phyloP scores from a whole-genome alignment of 1,140 invertebrate species.

The Ooceraea biroi region DNA sequence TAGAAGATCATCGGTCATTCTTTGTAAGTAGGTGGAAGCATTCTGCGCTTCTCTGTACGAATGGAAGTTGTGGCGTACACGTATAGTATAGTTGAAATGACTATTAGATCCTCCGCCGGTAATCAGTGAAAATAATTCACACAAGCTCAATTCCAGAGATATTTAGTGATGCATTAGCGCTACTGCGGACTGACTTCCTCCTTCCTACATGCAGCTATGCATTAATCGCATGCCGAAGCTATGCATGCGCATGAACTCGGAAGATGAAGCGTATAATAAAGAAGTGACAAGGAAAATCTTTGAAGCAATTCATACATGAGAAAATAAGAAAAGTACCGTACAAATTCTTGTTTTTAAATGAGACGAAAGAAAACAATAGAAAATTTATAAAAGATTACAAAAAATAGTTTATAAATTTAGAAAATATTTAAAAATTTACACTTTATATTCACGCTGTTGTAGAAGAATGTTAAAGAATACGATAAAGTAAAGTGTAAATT shows the following conservation, averaged over 20 bases:
- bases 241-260: constrained; percentile 18
- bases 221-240: constrained; percentile 46
- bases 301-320: neutral
- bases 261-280: constrained; percentile 12
- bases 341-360: no score
- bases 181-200: constrained; percentile 30
- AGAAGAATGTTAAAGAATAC: neutral
- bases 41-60: no score
- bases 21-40: no score
- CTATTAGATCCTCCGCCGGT: constrained; percentile 12
- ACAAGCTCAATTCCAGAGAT: constrained; percentile 47
- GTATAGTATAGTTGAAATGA: constrained; percentile 34
- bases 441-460: no score
- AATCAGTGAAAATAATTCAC: constrained; percentile 49
- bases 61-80: no score
- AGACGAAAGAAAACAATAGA: neutral
- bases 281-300: constrained; percentile 12
- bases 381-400: neutral
- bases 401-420: neutral
- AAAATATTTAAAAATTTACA: no score
- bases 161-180: constrained; percentile 40
- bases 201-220: constrained; percentile 51
- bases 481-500: neutral
- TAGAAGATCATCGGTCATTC: no score
- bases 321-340: constrained; percentile 9